These are phyloP conservation scores for Drosophila ambigua DNA, from an alignment of 1,140 invertebrate genomes.

Conservation along the genomic window DNA sequence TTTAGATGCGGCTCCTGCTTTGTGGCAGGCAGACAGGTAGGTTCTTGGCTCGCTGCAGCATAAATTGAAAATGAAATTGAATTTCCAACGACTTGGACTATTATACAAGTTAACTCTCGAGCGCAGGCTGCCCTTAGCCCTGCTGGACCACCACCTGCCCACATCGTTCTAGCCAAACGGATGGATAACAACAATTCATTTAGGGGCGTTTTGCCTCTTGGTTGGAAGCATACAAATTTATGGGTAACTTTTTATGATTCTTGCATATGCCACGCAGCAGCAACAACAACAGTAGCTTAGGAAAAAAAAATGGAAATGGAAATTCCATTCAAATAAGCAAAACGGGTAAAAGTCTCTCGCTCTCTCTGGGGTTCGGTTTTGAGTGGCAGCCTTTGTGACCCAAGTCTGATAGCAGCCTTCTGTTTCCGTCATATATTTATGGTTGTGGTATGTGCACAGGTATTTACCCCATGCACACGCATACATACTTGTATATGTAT, in stretches of 20 bases:
- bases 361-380: conserved; percentile 7
- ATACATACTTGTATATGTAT: no score
- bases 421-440: conserved; percentile 29
- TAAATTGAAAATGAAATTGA: conserved; percentile 81
- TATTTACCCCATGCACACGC: background rate
- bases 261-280: conserved; percentile 54
- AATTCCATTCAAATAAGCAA: conserved; percentile 1
- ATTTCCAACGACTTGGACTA: conserved; percentile 62
- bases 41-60: conserved; percentile 67
- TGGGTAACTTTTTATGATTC: conserved; percentile 68
- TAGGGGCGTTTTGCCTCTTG: conserved; percentile 35
- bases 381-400: conserved; percentile 59
- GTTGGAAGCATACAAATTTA: conserved; percentile 57
- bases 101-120: conserved; percentile 57
- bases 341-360: conserved; percentile 22
- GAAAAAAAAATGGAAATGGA: no score
- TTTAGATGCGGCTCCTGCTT: conserved; percentile 8
- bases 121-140: background rate
- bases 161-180: conserved; percentile 1
- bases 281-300: conserved; percentile 5
- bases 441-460: background rate
- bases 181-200: conserved; percentile 67
- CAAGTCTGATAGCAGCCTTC: conserved; percentile 42
- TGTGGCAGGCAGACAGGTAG: background rate
- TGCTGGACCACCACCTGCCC: conserved; percentile 7